Evolutionary conservation across 2,888 invertebrate genomes (phyloP), one percentile per base, ranked within the genome.

Genomic region (Microchrysa polita): DNA sequence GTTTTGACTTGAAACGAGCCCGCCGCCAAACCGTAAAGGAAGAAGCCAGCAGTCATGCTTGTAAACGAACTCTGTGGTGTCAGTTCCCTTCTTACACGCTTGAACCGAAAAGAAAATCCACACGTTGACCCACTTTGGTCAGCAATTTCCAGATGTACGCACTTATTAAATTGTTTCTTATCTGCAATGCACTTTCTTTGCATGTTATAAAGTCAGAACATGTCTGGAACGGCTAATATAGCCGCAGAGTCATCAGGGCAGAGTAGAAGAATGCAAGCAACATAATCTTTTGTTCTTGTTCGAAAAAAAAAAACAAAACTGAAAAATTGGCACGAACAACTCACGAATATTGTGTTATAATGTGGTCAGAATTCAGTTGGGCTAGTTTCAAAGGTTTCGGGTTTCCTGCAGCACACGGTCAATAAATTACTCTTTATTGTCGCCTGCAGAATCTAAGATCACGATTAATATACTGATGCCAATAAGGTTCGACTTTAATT

Each of bases 401-500:
- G 48, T 48, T 48, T 34, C 27, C 27, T 34, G 4, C 48, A 48
- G n/a, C n/a, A 34, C 27, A 5, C 7, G 4, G 16, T n/a, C 40
- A 61, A 61, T 61, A 61, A 61, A 61, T 61, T 34, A 61, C 27
- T 40, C 61, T 61, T 61, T 61, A 61, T 61, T 61, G 61, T 61
- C 61, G 61, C 61, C 61, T 27, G 61, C n/a, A n/a, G n/a, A 59
- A 23, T 59, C 59, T 59, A 59, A 59, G 20, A 22, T 20, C 22
- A 9, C 14, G 23, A 61, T 61, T 40, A 61, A 14, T 61, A n/a
- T n/a, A 12, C 59, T 59, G 2, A 22, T 23, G 23, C 14, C 14
- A 61, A 61, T 18, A 4, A 22, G 22, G 10, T 55, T 4, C 55
- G 5, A 22, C 55, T 55, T 55, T 22, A 20, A 16, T 55, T 55